A percentile compares a stretch with the other conserved stretches of the same genome.
phyloP scores from a whole-genome alignment of 92 coral and sea anemone species.

The Hydrozoanthus gracilis region DNA sequence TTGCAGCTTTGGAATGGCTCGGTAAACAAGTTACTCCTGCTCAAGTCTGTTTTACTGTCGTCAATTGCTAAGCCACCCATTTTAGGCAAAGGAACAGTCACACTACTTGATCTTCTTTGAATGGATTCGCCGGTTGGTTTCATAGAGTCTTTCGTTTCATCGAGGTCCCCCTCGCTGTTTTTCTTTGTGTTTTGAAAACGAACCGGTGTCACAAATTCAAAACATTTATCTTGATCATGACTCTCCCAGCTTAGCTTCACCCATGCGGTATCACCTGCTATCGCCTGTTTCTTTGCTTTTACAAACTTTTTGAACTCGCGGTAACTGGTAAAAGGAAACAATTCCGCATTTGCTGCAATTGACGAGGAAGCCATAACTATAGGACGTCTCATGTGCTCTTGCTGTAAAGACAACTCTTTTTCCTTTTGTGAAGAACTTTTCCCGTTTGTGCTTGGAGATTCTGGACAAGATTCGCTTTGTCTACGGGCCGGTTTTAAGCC shows the following conservation, averaged over 20 bases:
- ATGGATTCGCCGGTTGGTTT: too few species aligned
- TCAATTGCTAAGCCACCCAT: too few species aligned
- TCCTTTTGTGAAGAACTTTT: too few species aligned
- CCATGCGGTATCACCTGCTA: not conserved
- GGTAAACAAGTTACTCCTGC: too few species aligned
- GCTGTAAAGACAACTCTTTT: too few species aligned
- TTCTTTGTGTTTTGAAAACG: not conserved
- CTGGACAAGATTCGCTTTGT: too few species aligned
- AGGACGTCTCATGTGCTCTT: too few species aligned
- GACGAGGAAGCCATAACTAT: not conserved
- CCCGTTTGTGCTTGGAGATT: too few species aligned
- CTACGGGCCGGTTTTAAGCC: too few species aligned
- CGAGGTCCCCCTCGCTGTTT: not conserved
- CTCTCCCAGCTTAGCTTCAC: not conserved
- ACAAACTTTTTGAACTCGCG: slow-evolving; percentile 16
- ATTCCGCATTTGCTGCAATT: not conserved
- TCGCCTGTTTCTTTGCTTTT: slow-evolving; percentile 9
- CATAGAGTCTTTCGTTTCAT: too few species aligned
- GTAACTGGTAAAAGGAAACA: not conserved
- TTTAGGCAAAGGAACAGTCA: not conserved
- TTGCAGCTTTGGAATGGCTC: too few species aligned
- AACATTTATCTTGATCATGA: not conserved
- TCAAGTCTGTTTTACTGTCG: too few species aligned
- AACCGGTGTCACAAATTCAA: not conserved
- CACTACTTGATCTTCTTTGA: slow-evolving; percentile 12